phyloP scores from a whole-genome alignment of 2,113 vertebrate species.

The Halichoeres trimaculatus region DNA sequence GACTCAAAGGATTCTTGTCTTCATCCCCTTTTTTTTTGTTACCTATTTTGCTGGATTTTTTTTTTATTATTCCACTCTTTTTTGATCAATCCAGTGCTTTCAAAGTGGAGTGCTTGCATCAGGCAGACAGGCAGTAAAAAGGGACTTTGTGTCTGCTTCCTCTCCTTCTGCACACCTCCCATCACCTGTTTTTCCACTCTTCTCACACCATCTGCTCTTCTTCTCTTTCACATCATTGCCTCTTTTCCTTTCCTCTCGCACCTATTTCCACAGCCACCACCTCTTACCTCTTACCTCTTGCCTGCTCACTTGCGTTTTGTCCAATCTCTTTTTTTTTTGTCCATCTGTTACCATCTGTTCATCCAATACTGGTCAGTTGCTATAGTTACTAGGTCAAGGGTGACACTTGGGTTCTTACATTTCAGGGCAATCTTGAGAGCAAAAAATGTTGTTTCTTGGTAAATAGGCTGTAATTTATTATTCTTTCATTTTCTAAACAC shows the following conservation, averaged over 20 bases:
- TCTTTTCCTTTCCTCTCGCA: neutral
- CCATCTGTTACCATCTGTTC: slow-evolving; percentile 29
- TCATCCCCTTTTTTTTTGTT: neutral
- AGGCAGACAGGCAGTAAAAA: neutral
- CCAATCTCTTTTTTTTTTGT: neutral
- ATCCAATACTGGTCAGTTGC: slow-evolving; percentile 15
- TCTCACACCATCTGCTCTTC: slow-evolving; percentile 29
- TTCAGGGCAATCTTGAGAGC: neutral
- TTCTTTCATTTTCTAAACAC: no score
- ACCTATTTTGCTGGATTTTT: neutral
- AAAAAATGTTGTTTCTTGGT: no score
- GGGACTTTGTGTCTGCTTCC: neutral
- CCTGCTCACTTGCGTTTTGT: slow-evolving; percentile 7
- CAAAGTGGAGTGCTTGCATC: neutral
- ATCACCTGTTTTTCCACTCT: neutral
- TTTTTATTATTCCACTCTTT: neutral
- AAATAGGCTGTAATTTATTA: no score
- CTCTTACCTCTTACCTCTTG: slow-evolving; percentile 4
- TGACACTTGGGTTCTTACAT: neutral
- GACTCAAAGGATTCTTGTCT: neutral
- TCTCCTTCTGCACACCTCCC: slow-evolving; percentile 6
- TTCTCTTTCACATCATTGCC: neutral
- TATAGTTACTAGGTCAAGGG: slow-evolving; percentile 44
- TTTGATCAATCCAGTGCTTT: neutral
- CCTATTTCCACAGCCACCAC: slow-evolving; percentile 16